Evolutionary conservation across 2,797 vertebrate genomes (phyloP).

Genomic region (Pipistrellus pygmaeus): DNA sequence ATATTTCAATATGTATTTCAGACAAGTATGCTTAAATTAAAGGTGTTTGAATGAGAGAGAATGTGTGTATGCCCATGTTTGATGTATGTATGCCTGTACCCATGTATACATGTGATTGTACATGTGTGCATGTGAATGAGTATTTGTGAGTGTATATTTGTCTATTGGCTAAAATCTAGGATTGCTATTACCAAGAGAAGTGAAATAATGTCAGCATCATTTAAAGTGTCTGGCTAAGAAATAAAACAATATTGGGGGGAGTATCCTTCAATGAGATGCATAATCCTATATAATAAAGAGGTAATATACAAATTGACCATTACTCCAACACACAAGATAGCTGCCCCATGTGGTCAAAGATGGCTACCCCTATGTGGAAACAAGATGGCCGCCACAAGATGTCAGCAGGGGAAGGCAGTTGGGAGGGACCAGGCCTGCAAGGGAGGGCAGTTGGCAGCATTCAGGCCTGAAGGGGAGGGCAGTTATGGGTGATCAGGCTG

Average conservation of each 20-base stretch:
- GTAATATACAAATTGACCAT: too few relatives aligned
- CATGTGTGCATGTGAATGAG: neutral
- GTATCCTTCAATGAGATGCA: neutral
- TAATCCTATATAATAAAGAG: too few relatives aligned
- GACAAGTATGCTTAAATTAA: conserved; percentile 1
- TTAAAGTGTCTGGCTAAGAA: conserved; percentile 33
- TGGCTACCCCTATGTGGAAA: too few relatives aligned
- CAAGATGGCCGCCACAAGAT: too few relatives aligned
- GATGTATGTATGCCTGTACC: too few relatives aligned
- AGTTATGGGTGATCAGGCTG: too few relatives aligned
- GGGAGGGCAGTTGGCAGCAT: too few relatives aligned
- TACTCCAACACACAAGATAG: too few relatives aligned
- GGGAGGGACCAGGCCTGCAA: too few relatives aligned
- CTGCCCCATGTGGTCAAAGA: too few relatives aligned
- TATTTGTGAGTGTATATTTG: neutral
- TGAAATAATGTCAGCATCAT: conserved; percentile 1
- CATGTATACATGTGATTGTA: neutral
- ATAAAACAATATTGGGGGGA: neutral
- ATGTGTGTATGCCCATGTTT: neutral
- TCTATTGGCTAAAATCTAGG: neutral
- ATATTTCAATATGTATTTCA: conserved; percentile 27
- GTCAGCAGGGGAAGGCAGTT: too few relatives aligned
- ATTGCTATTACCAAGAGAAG: neutral
- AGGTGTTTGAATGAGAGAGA: conserved; percentile 19
- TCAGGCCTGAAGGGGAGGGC: too few relatives aligned